Conservation (phyloP, 2,113 vertebrate genomes). For the Phycodurus eques region DNA sequence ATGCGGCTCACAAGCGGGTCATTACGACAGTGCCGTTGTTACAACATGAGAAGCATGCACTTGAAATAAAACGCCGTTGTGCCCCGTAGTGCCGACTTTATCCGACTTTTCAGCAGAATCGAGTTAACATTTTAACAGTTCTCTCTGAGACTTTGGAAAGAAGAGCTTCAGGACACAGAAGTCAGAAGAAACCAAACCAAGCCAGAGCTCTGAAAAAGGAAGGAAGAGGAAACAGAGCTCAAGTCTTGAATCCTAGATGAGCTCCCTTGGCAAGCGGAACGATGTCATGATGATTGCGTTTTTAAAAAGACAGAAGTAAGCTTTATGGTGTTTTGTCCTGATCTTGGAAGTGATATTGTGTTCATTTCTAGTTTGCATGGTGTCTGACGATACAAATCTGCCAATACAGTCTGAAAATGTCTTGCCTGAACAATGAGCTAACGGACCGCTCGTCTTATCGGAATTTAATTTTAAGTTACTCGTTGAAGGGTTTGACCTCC, state of each 20-base stretch:
- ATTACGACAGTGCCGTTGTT: background rate
- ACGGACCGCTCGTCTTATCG: background rate
- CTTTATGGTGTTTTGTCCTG: too few relatives aligned
- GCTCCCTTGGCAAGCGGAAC: too few relatives aligned
- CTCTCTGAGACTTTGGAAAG: background rate
- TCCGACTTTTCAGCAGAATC: background rate
- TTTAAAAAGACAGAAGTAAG: too few relatives aligned
- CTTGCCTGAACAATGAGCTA: background rate
- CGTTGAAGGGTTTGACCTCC: constrained; percentile 9
- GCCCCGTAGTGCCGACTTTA: background rate
- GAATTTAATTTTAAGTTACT: constrained; percentile 7
- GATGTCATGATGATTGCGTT: too few relatives aligned
- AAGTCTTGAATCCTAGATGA: too few relatives aligned
- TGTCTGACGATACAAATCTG: too few relatives aligned
- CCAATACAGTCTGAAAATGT: background rate
- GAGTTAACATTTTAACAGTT: background rate
- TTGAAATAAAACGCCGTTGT: background rate
- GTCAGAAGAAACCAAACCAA: background rate
- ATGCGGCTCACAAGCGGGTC: background rate
- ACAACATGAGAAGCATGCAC: background rate
- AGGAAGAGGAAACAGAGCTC: too few relatives aligned
- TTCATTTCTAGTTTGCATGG: too few relatives aligned
- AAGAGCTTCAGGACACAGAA: background rate
- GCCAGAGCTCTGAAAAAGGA: too few relatives aligned
- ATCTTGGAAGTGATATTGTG: too few relatives aligned